A percentile compares a stretch with the other conserved stretches of the same genome.
Evolutionary conservation across 1,140 invertebrate species (phyloP).

Genomic region (Drosophila lini): DNA sequence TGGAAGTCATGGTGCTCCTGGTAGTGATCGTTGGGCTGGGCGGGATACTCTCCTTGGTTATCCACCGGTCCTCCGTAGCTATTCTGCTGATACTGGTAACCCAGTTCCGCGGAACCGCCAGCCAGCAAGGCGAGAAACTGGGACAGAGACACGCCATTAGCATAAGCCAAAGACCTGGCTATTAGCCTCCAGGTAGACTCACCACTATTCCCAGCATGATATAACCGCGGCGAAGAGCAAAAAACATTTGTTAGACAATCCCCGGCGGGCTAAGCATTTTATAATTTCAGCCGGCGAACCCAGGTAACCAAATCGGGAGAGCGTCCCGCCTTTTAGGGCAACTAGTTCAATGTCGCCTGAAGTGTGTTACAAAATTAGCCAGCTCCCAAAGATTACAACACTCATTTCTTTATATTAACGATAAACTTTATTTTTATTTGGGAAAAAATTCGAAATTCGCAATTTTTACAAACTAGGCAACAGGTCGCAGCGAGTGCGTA

Average conservation of each 20-base stretch:
- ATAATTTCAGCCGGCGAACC: constrained; percentile 45
- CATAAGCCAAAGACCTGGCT: background rate
- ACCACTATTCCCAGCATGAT: constrained; percentile 67
- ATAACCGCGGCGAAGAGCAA: constrained; percentile 41
- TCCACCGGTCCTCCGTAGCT: constrained; percentile 8
- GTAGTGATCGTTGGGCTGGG: constrained; percentile 23
- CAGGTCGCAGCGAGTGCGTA: constrained; percentile 54
- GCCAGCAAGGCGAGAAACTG: constrained; percentile 52
- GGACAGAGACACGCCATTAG: background rate
- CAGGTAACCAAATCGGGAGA: constrained; percentile 39
- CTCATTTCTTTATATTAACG: constrained; percentile 33
- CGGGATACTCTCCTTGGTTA: background rate
- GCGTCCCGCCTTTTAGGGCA: constrained; percentile 51
- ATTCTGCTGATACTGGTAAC: constrained; percentile 60
- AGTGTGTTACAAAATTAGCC: constrained; percentile 38
- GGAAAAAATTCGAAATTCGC: constrained; percentile 39
- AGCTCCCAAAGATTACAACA: constrained; percentile 23
- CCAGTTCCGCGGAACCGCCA: constrained; percentile 52
- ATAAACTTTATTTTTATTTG: constrained; percentile 34
- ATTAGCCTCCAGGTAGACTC: constrained; percentile 13
- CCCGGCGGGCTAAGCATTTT: constrained; percentile 45
- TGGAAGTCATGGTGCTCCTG: constrained; percentile 56
- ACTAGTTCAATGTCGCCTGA: constrained; percentile 60
- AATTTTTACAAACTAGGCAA: constrained; percentile 50
- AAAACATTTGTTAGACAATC: constrained; percentile 39